phyloP scores from a whole-genome alignment of 2,113 vertebrate species.

The Paraplagusia blochii region DNA sequence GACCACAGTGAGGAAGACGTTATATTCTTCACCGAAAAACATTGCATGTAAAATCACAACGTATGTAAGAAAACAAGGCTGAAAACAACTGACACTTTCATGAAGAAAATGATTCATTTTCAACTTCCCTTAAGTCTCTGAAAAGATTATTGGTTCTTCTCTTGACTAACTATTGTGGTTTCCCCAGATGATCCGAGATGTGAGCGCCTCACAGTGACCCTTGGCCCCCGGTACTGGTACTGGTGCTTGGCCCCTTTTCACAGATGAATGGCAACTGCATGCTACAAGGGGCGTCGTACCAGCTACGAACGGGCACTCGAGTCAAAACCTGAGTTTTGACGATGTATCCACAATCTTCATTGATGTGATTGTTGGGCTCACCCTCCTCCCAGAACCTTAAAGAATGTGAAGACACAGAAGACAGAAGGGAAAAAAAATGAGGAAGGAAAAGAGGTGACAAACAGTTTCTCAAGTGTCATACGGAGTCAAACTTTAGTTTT shows the following conservation, averaged over 20 bases:
- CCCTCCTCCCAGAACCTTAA: slow-evolving; percentile 71
- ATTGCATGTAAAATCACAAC: too few relatives aligned
- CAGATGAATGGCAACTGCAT: slow-evolving; percentile 65
- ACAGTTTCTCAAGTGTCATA: too few relatives aligned
- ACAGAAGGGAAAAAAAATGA: not conserved
- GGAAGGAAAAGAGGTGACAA: too few relatives aligned
- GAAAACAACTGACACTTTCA: too few relatives aligned
- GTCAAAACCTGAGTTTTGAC: slow-evolving; percentile 51
- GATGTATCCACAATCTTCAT: slow-evolving; percentile 76
- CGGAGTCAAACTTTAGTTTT: too few relatives aligned
- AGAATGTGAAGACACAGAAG: not conserved
- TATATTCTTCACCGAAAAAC: too few relatives aligned
- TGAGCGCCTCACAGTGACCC: slow-evolving; percentile 2
- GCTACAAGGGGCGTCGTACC: slow-evolving; percentile 72
- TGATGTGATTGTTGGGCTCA: slow-evolving; percentile 74
- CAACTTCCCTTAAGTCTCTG: too few relatives aligned
- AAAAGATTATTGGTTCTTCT: too few relatives aligned
- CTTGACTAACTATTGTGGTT: not conserved
- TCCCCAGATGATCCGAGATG: not conserved
- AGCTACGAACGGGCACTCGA: slow-evolving; percentile 58
- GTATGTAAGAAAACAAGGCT: too few relatives aligned
- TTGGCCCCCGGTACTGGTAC: slow-evolving; percentile 3
- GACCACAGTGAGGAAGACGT: too few relatives aligned
- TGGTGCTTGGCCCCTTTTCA: slow-evolving; percentile 46
- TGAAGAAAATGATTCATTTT: too few relatives aligned